Evolutionary conservation across 2,888 invertebrate genomes (phyloP), one percentile per base, ranked within the genome.

Genomic region (Ophion obscuratus): DNA sequence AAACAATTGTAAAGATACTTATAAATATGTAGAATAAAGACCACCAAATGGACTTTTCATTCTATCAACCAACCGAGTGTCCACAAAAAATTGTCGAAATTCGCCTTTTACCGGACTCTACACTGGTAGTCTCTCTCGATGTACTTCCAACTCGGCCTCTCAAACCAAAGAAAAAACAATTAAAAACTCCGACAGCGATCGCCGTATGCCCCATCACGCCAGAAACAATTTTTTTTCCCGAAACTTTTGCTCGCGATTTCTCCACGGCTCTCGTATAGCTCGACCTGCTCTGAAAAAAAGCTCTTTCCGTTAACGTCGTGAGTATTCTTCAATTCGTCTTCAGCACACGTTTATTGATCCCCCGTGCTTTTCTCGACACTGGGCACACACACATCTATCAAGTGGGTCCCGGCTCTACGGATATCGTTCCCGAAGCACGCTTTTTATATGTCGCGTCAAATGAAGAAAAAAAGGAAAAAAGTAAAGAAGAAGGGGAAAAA

Each of bases 341-440:
- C 68, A 31, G 62, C 68, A 27, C 62, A 70, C 61, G 36, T 73
- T 73, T 78, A 83, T 83, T 77, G 83, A 78, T 83, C 83, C 36
- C 73, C 40, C 67, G 78, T 67, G 78, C 73, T 79, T 62, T 83
- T 73, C 78, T 77, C 78, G 71, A 47, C 57, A 40, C 57, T 40
- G 5, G 36, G 59, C 24, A 78, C 47, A 53, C 53, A 57, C 57
- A 53, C 73, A 24, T 80, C 53, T 73, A 36, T 40, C 73, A 73
- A 80, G 53, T 17, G 53, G 66, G 66, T 66, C 10, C 17, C 27
- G 7, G 36, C 24, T 66, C 31, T 80, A 59, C 44, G 36, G 40
- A 61, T 61, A 44, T 47, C 27, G 53, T 40, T 57, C 68, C 10
- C 20, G 53, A 17, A 40, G 74, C 59, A 81, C 40, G 44, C 31